These are phyloP conservation scores for Paracyprichromis sp. DNA, from an alignment of 2,113 vertebrate genomes.

Conservation along the genomic window DNA sequence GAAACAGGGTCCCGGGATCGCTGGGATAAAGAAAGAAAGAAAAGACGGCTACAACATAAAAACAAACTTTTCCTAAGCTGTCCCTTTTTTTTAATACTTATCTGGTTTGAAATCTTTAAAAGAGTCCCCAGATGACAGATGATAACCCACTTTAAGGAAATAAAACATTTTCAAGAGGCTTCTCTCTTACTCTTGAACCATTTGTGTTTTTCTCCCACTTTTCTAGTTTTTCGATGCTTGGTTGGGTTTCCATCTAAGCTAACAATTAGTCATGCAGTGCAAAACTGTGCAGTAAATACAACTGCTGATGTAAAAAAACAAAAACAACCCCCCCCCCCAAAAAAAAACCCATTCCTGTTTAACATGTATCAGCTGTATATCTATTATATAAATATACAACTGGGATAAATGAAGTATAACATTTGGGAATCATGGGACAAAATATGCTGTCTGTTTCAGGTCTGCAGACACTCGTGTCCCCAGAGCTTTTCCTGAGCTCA, in stretches of 20 bases:
- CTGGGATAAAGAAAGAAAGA: background rate
- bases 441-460: background rate
- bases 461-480: slow-evolving; percentile 11
- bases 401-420: background rate
- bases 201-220: background rate
- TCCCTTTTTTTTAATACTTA: background rate
- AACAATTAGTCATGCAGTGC: background rate
- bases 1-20: background rate
- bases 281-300: background rate
- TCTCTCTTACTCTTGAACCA: background rate
- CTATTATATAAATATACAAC: background rate
- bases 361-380: background rate
- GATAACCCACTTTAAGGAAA: background rate
- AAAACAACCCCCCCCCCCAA: accelerated
- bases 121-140: slow-evolving; percentile 8
- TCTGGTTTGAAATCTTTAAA: background rate
- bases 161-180: background rate
- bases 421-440: background rate
- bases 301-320: background rate
- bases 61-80: background rate
- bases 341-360: accelerated
- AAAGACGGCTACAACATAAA: background rate
- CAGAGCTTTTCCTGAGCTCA: background rate
- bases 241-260: background rate
- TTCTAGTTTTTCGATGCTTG: background rate